Conservation (phyloP, 2,888 invertebrate species). For the Eilema griseolum region DNA sequence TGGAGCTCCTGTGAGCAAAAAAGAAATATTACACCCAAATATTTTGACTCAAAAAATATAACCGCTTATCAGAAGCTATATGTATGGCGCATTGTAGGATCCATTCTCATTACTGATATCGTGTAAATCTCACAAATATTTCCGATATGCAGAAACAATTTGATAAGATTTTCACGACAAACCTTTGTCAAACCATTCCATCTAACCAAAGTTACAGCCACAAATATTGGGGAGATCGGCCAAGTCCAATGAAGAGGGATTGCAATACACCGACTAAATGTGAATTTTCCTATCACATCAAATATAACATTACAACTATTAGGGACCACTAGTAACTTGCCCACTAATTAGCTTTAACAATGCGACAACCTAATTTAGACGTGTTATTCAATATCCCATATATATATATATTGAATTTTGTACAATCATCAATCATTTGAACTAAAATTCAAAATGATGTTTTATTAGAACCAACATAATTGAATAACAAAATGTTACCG, state of each 20-base stretch:
- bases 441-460: slow-evolving; percentile 38
- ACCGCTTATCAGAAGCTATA: slow-evolving; percentile 46
- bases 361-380: slow-evolving; percentile 77
- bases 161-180: slow-evolving; percentile 37
- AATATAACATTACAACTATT: slow-evolving; percentile 80
- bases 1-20: slow-evolving; percentile 50
- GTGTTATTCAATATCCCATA: slow-evolving; percentile 66
- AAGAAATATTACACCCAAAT: slow-evolving; percentile 36
- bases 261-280: slow-evolving; percentile 81
- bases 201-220: slow-evolving; percentile 60
- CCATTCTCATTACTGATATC: slow-evolving; percentile 44
- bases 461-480: slow-evolving; percentile 51
- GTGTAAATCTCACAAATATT: slow-evolving; percentile 36
- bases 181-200: slow-evolving; percentile 53
- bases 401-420: slow-evolving; percentile 66
- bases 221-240: slow-evolving; percentile 72
- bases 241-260: slow-evolving; percentile 67
- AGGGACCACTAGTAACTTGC: slow-evolving; percentile 71
- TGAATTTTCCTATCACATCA: slow-evolving; percentile 78
- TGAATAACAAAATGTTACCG: slow-evolving; percentile 50
- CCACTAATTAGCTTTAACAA: slow-evolving; percentile 79
- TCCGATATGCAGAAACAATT: slow-evolving; percentile 18
- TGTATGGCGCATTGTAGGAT: slow-evolving; percentile 54
- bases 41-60: slow-evolving; percentile 38
- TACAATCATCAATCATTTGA: slow-evolving; percentile 62